phyloP scores from a whole-genome alignment of 2,888 invertebrate species.

The Augiades crinisus region DNA sequence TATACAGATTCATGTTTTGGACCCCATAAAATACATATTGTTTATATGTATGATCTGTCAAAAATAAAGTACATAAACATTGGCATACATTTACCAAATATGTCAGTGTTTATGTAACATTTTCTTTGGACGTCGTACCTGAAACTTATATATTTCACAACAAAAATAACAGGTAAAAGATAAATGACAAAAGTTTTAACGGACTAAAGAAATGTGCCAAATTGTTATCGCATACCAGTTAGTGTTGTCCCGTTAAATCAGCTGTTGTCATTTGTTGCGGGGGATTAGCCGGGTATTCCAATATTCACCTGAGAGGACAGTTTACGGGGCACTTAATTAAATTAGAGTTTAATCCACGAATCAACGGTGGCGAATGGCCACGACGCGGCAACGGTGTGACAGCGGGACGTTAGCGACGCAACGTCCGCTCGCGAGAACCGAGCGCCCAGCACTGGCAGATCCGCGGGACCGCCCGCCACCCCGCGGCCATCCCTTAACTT shows the following conservation, averaged over 20 bases:
- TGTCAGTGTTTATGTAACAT: neutral
- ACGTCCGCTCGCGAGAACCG: slow-evolving; percentile 65
- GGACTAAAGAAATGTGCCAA: slow-evolving; percentile 7
- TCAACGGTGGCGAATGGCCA: slow-evolving; percentile 37
- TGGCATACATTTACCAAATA: neutral
- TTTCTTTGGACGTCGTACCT: neutral
- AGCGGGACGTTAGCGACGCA: slow-evolving; percentile 41
- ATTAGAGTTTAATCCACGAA: slow-evolving; percentile 46
- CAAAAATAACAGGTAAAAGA: slow-evolving; percentile 15
- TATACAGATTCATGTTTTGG: too few species aligned
- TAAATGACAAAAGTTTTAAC: slow-evolving; percentile 22
- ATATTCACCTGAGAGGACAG: slow-evolving; percentile 54
- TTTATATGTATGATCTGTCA: too few species aligned
- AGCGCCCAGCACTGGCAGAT: slow-evolving; percentile 66
- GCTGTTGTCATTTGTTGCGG: slow-evolving; percentile 47
- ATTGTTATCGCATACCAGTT: slow-evolving; percentile 23
- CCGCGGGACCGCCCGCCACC: slow-evolving; percentile 53
- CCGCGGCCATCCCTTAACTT: slow-evolving; percentile 51
- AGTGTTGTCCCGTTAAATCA: slow-evolving; percentile 29
- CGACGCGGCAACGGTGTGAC: slow-evolving; percentile 32
- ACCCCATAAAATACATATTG: neutral
- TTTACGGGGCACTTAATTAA: slow-evolving; percentile 72
- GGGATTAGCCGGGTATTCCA: slow-evolving; percentile 48
- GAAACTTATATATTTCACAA: neutral
- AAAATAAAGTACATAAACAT: too few species aligned